These are phyloP conservation scores for Sitophilus oryzae DNA, from an alignment of 1,140 invertebrate species.

Conservation along the genomic window DNA sequence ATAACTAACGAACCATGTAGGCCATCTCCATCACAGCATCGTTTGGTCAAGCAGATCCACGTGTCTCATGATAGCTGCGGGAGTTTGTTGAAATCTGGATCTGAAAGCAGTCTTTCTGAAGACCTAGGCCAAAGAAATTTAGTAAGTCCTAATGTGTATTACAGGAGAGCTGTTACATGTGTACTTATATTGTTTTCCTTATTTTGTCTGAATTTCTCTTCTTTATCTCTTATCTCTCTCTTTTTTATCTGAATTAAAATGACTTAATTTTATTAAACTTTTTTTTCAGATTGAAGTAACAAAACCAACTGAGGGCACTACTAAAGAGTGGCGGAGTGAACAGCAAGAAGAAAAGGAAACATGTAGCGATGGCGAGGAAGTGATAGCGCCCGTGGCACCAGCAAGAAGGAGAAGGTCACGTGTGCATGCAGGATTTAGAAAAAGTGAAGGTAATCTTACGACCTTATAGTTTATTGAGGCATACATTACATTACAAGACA, in stretches of 20 bases:
- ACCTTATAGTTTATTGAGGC: no score
- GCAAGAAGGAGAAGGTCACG: slow-evolving; percentile 52
- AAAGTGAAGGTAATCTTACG: slow-evolving; percentile 54
- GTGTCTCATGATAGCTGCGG: slow-evolving; percentile 60
- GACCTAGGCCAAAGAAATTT: slow-evolving; percentile 38
- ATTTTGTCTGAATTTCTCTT: no score
- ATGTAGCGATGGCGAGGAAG: slow-evolving; percentile 55
- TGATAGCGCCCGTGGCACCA: slow-evolving; percentile 40
- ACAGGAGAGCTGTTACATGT: no score
- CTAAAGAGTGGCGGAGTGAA: slow-evolving; percentile 61
- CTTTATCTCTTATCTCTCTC: no score
- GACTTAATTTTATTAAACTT: no score
- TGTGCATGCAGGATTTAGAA: slow-evolving; percentile 59
- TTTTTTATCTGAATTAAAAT: no score
- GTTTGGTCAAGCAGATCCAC: slow-evolving; percentile 75
- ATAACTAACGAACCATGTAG: slow-evolving; percentile 27
- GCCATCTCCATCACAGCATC: slow-evolving; percentile 40
- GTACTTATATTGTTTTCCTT: no score
- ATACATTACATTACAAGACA: no score
- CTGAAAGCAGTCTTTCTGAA: slow-evolving; percentile 80
- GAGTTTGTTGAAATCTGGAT: slow-evolving; percentile 69
- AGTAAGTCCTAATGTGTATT: slow-evolving; percentile 5
- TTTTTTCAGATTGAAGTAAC: slow-evolving; percentile 17
- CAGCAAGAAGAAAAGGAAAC: slow-evolving; percentile 66
- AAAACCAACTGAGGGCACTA: slow-evolving; percentile 50